Base-by-base conservation (phyloP, 2,797 vertebrate species). In the Molossus molossus region DNA sequence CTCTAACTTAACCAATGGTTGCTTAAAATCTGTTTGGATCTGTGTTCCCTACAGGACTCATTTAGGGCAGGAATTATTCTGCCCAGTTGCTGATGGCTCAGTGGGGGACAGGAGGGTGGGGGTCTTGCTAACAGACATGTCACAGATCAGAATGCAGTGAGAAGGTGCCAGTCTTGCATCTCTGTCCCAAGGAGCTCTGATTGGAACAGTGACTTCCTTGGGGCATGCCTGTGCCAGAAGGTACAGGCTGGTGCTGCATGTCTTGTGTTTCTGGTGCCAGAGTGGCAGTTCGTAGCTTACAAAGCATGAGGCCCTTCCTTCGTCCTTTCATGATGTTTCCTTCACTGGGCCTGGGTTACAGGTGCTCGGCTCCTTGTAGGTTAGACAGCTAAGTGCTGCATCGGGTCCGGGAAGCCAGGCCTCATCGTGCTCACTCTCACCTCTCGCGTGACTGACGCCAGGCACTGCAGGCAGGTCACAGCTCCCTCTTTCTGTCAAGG, bases 381-480 rank as follows among this genome's bases (percentile, higher is more conserved):
- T 40, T 17, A 8, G 17, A 29, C 53, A 82, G 48, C 75, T 14
- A 25, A 50, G 23, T 40, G 33, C 23, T 4, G 3, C 8, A 1
- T 86, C n/a, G 13, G 27, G 40, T 50, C 29, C 17, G 5, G 0
- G 67, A 50, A 60, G 25, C 8, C 21, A 45, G 72, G 25, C 15
- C 0, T 1, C 53, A 5, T 20, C 4, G 0, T 5, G 4, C 29
- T 3, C 3, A 0, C 45, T 27, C 40, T 10, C 0, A 0, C 37
- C 21, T 65, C 40, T 60, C 17, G 17, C 13, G 3, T 17, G 17
- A 0, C 69, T 17, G 1, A 69, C 69, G 45, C 48, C 15, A 45
- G 53, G 77, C 60, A 18, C 50, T 50, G 76, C 33, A 6, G 29
- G 20, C 33, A 5, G 4, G 9, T 65, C 70, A 0, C 21, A 20